Evolutionary conservation across 2,113 vertebrate species (phyloP).

Genomic region (Pseudois nayaur): DNA sequence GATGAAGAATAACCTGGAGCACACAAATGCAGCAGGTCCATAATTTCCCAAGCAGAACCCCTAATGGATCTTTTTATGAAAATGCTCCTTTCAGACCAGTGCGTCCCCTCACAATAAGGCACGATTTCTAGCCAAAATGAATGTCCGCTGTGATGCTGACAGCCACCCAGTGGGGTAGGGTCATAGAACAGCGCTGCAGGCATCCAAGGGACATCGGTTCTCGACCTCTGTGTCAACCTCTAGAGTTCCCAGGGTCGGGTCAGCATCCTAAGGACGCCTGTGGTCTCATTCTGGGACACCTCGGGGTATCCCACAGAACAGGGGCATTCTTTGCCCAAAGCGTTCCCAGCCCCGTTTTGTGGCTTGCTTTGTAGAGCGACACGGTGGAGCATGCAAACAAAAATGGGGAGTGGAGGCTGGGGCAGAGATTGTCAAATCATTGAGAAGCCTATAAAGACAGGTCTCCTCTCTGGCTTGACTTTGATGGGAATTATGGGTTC

Average conservation of each 20-base stretch:
- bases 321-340: constrained; percentile 53
- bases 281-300: constrained; percentile 59
- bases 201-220: constrained; percentile 62
- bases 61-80: constrained; percentile 38
- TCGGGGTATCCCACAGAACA: constrained; percentile 54
- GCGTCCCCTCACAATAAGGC: constrained; percentile 52
- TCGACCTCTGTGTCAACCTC: constrained; percentile 68
- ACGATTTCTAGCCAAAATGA: constrained; percentile 62
- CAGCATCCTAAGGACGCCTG: constrained; percentile 62
- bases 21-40: neutral
- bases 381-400: constrained; percentile 17
- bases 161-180: constrained; percentile 67
- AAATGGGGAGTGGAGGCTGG: constrained; percentile 28
- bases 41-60: constrained; percentile 23
- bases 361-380: constrained; percentile 47
- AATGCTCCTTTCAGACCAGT: constrained; percentile 19
- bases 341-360: constrained; percentile 60
- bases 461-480: neutral
- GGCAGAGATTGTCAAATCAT: constrained; percentile 1
- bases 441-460: neutral
- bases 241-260: constrained; percentile 72
- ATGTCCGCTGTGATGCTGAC: constrained; percentile 63
- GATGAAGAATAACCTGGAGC: neutral
- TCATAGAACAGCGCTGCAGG: constrained; percentile 67
- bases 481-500: neutral